Base-by-base conservation (phyloP, 2,113 vertebrate species). In the Jaculus jaculus region DNA sequence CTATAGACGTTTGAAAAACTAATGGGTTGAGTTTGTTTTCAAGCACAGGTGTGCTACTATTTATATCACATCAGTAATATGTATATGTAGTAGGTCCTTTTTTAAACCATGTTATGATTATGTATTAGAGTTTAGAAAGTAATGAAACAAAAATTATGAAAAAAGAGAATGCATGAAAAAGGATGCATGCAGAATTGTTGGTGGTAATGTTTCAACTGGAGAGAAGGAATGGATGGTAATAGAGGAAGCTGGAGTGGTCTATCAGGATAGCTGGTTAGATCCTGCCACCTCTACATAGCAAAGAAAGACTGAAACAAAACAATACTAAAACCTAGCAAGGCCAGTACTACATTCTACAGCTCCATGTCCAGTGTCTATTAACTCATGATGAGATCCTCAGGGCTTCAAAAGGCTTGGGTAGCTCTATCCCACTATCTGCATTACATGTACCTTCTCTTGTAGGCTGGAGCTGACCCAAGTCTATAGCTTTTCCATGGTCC, bases 1-100 rank as follows among this genome's bases (percentile, higher is more conserved):
- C 84, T 69, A 51, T 94, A 90, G 69, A 95, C 11, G 26, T 17
- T 24, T 75, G 51, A 88, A 79, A 91, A 79, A 47, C 42, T 6
- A 92, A 5, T 73, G 26, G 72, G 32, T 85, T 80, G 30, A 37
- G 32, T 74, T 86, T 91, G 83, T 94, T 89, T 88, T 18, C 9
- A 37, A 85, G 0, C 71, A 90, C 84, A 95, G 60, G 71, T 86
- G 79, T 71, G 16, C 63, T 88, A 79, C 91, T 90, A 83, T 83
- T 95, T 95, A 92, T 24, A 66, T 42, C 86, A 66, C 39, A 75
- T 34, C n/a, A 34, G 23, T 7, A 82, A 42, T 42, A 51, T 90
- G 66, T 87, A 65, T 89, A 72, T 66, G 66, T 39, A 61, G 32
- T 39, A 42, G 42, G 24, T 91, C 26, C 61, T 75, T 91, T 91